Conservation (phyloP, 2,888 invertebrate genomes). For the Sussaba pulchella region DNA sequence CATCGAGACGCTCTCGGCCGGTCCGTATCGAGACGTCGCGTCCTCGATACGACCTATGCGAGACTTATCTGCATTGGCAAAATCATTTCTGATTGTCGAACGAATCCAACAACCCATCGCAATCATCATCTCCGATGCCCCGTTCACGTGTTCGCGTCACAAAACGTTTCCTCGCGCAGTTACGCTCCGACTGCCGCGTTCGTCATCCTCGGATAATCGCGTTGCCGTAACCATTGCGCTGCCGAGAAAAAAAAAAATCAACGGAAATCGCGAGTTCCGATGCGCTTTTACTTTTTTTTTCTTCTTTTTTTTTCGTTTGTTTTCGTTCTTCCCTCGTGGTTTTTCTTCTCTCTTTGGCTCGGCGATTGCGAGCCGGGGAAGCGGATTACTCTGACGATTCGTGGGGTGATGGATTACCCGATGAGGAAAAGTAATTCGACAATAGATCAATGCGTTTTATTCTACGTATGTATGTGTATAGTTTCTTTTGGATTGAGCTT, state of each 20-base stretch:
- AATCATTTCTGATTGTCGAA: slow-evolving; percentile 62
- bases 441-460: slow-evolving; percentile 14
- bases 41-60: slow-evolving; percentile 58
- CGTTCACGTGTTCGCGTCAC: slow-evolving; percentile 7
- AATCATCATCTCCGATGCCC: slow-evolving; percentile 14
- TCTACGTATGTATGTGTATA: slow-evolving; percentile 20
- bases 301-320: background rate
- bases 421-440: background rate
- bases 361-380: slow-evolving; percentile 36
- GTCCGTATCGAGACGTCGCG: slow-evolving; percentile 63
- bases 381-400: slow-evolving; percentile 3
- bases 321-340: background rate
- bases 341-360: slow-evolving; percentile 2
- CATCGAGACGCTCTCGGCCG: slow-evolving; percentile 62
- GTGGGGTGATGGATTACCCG: background rate
- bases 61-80: slow-evolving; percentile 50
- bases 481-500: too few species aligned
- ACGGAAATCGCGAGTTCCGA: slow-evolving; percentile 47
- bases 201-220: slow-evolving; percentile 67
- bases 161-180: slow-evolving; percentile 22
- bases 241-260: too few species aligned
- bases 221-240: slow-evolving; percentile 66
- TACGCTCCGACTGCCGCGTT: slow-evolving; percentile 44
- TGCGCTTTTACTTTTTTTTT: slow-evolving; percentile 64
- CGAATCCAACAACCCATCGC: background rate